A percentile compares a stretch with the other conserved stretches of the same genome.
phyloP scores from a whole-genome alignment of 2,797 vertebrate genomes.

The Syndactyla subalaris region DNA sequence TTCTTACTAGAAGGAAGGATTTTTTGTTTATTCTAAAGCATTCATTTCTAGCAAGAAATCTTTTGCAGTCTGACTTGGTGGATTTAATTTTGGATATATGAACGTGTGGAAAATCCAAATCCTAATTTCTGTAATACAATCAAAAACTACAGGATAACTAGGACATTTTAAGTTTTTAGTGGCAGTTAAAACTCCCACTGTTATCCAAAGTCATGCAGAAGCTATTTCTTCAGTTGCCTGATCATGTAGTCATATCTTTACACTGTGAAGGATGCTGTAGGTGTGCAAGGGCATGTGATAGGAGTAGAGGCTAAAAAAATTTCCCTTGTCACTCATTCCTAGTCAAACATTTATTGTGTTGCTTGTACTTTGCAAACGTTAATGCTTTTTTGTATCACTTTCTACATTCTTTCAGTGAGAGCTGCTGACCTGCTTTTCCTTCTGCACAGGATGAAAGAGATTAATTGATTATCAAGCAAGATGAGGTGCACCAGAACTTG shows the following conservation, averaged over 20 bases:
- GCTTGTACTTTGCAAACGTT: neutral
- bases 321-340: neutral
- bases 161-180: neutral
- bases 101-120: neutral
- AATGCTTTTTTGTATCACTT: neutral
- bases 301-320: neutral
- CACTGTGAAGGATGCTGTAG: neutral
- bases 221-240: neutral
- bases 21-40: neutral
- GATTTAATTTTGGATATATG: neutral
- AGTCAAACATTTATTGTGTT: neutral
- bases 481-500: slow-evolving; percentile 73
- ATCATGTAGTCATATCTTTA: neutral
- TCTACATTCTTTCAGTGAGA: neutral
- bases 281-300: neutral
- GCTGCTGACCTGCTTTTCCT: neutral
- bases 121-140: neutral
- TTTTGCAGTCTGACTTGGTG: neutral
- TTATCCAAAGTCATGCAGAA: neutral
- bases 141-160: neutral
- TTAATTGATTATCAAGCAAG: slow-evolving; percentile 70
- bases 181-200: neutral
- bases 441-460: slow-evolving; percentile 65
- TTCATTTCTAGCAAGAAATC: neutral
- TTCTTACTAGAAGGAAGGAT: neutral